A percentile compares a stretch with the other conserved stretches of the same genome.
Conservation (phyloP, 2,888 invertebrate genomes). For the Drosophila eohydei region DNA sequence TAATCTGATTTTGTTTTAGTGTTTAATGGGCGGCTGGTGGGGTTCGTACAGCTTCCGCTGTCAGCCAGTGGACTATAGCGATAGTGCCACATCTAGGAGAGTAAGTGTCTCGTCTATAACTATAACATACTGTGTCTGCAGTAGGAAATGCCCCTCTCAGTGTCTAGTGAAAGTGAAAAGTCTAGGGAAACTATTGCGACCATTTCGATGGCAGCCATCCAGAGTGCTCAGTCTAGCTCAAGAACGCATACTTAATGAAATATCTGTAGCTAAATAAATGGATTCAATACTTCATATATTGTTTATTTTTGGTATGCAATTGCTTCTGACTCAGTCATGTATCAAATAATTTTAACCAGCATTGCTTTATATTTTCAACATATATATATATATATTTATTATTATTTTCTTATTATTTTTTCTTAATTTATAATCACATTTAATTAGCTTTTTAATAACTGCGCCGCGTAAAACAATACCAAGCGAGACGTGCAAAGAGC, state of each 20-base stretch:
- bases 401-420: slow-evolving; percentile 13
- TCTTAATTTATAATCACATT: slow-evolving; percentile 10
- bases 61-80: slow-evolving; percentile 95
- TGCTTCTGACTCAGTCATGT: slow-evolving; percentile 20
- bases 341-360: slow-evolving; percentile 25
- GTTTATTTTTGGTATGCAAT: slow-evolving; percentile 16
- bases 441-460: slow-evolving; percentile 21
- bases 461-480: slow-evolving; percentile 27
- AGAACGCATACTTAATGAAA: not conserved
- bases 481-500: slow-evolving; percentile 41
- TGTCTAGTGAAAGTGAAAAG: slow-evolving; percentile 21
- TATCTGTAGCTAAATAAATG: not conserved
- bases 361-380: slow-evolving; percentile 23
- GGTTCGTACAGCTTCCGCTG: slow-evolving; percentile 94
- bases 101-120: slow-evolving; percentile 87
- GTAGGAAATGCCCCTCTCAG: slow-evolving; percentile 15
- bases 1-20: slow-evolving; percentile 86
- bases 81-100: slow-evolving; percentile 91
- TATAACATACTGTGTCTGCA: slow-evolving; percentile 17
- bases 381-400: slow-evolving; percentile 4
- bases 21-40: slow-evolving; percentile 96
- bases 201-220: not conserved
- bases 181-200: slow-evolving; percentile 3
- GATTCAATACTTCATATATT: not conserved
- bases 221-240: not conserved